Percentiles rank a stretch among this genome's conserved stretches.
Evolutionary conservation across 2,888 invertebrate genomes (phyloP).

Genomic region (Polyommatus icarus): DNA sequence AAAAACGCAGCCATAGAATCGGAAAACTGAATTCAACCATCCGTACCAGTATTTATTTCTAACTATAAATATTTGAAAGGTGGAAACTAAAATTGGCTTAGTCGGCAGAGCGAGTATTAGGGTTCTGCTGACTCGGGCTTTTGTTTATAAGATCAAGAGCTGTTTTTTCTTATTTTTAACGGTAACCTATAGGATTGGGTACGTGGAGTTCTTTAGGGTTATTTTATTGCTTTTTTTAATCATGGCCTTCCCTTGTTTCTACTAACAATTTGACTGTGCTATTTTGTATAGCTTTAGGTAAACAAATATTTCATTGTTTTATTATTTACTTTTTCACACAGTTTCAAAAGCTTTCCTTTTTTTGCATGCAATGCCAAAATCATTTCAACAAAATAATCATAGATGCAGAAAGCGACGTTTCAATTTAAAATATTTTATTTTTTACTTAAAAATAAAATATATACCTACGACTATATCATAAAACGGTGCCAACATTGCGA

Average conservation of each 20-base stretch:
- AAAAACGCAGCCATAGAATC: constrained; percentile 18
- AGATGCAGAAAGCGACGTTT: background rate
- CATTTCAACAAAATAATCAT: background rate
- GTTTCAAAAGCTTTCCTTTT: background rate
- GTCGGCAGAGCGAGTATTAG: background rate
- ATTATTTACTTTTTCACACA: background rate
- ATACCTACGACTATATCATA: background rate
- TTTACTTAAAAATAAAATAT: background rate
- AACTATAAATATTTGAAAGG: constrained; percentile 24
- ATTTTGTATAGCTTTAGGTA: background rate
- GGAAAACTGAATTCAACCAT: constrained; percentile 19
- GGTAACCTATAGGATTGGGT: background rate
- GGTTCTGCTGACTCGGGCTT: constrained; percentile 15
- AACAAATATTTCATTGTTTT: background rate
- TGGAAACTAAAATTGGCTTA: constrained; percentile 21
- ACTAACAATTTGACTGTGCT: background rate
- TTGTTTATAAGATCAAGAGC: constrained; percentile 15
- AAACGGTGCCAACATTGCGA: background rate
- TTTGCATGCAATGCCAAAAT: background rate
- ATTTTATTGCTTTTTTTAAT: constrained; percentile 1
- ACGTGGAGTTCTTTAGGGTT: background rate
- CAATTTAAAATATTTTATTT: background rate
- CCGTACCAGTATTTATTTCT: constrained; percentile 20
- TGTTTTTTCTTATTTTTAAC: background rate
- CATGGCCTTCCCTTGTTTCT: background rate